These are phyloP conservation scores for Omphaloscelis lunosa DNA, from an alignment of 2,888 invertebrate species.

Conservation along the genomic window DNA sequence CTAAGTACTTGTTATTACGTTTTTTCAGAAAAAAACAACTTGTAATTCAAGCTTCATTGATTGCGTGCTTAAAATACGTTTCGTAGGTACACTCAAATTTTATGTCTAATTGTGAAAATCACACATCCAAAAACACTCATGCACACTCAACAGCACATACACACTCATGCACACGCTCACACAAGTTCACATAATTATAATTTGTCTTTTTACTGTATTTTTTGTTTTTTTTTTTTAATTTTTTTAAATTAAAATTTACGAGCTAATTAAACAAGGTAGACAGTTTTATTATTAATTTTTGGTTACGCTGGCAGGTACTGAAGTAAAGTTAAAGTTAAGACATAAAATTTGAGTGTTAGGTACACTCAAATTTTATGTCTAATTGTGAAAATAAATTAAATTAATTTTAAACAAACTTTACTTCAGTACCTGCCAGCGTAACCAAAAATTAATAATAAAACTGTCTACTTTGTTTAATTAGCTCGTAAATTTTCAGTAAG, in stretches of 20 bases:
- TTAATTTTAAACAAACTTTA: not conserved
- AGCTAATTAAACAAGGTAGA: conserved; percentile 29
- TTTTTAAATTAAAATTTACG: conserved; percentile 52
- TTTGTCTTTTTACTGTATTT: no score
- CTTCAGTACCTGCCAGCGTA: not conserved
- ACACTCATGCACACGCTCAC: no score
- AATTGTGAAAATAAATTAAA: not conserved
- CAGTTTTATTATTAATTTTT: conserved; percentile 28
- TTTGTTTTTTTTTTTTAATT: no score
- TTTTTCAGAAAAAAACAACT: not conserved
- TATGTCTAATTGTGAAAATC: no score
- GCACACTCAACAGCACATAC: no score
- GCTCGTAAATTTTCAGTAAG: conserved; percentile 43
- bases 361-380: not conserved
- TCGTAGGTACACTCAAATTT: no score
- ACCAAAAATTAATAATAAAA: conserved; percentile 29
- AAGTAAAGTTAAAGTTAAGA: no score
- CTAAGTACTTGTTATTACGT: not conserved
- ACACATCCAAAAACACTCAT: no score
- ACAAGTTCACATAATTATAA: no score
- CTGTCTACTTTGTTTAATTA: conserved; percentile 27
- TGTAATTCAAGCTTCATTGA: not conserved
- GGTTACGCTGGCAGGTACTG: not conserved
- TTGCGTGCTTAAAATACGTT: not conserved
- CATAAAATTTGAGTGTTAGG: no score